phyloP scores from a whole-genome alignment of 2,888 invertebrate genomes.

The Thelaira solivaga region DNA sequence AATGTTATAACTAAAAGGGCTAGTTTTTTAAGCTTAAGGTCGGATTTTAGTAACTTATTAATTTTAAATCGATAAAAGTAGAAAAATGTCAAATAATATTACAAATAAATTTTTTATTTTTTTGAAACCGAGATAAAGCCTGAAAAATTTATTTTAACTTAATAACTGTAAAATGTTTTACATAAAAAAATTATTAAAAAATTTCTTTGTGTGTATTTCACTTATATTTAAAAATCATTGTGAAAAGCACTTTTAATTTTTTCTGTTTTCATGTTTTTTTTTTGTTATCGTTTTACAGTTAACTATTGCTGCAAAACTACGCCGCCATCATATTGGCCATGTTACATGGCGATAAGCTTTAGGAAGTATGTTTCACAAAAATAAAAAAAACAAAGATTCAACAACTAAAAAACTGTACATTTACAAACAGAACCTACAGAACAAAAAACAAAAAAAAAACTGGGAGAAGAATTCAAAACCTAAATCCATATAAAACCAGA shows the following conservation, averaged over 20 bases:
- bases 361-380: slow-evolving; percentile 31
- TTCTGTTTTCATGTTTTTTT: background rate
- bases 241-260: slow-evolving; percentile 35
- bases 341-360: slow-evolving; percentile 61
- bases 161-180: no score
- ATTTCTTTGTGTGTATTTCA: slow-evolving; percentile 14
- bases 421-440: slow-evolving; percentile 9
- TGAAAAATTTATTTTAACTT: no score
- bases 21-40: no score
- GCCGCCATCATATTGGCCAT: slow-evolving; percentile 57
- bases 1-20: no score
- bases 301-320: slow-evolving; percentile 25
- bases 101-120: no score
- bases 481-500: slow-evolving; percentile 61
- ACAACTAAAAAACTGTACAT: slow-evolving; percentile 18
- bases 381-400: background rate
- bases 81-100: no score
- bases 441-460: background rate
- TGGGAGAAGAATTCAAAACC: slow-evolving; percentile 44
- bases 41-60: no score
- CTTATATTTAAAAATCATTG: slow-evolving; percentile 27
- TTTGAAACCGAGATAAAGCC: no score
- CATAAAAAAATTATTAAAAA: background rate
- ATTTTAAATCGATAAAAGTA: no score
- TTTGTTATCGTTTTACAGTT: slow-evolving; percentile 3